Percentiles rank a stretch among this genome's conserved stretches.
These are phyloP conservation scores for Thaumatotibia leucotreta DNA, from an alignment of 1,140 invertebrate species.

Conservation along the genomic window DNA sequence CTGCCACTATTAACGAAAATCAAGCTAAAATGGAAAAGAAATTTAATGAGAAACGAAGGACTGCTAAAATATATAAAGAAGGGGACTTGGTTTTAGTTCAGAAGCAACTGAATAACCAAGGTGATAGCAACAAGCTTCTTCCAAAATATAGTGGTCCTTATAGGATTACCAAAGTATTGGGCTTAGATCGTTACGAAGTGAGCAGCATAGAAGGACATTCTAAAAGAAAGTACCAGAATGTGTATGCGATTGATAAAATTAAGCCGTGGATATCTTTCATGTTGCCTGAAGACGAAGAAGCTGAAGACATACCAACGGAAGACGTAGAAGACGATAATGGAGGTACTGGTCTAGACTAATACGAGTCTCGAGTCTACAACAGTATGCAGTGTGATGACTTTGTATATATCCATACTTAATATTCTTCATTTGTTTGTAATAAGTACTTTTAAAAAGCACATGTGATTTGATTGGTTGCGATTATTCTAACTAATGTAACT, in stretches of 20 bases:
- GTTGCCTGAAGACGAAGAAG: too few species aligned
- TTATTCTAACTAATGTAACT: too few species aligned
- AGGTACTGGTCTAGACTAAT: too few species aligned
- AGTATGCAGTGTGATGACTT: too few species aligned
- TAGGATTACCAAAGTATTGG: neutral
- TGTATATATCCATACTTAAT: too few species aligned
- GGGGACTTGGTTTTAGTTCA: constrained; percentile 13
- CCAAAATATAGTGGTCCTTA: constrained; percentile 3
- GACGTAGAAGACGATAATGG: too few species aligned
- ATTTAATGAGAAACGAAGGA: neutral
- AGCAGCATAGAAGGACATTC: constrained; percentile 3
- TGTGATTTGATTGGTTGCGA: too few species aligned
- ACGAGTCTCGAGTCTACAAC: too few species aligned
- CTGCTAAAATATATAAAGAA: neutral
- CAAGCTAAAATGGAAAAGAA: constrained; percentile 9
- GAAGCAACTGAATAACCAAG: neutral
- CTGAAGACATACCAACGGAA: too few species aligned
- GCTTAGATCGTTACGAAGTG: constrained; percentile 12
- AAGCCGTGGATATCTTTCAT: too few species aligned
- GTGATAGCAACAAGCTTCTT: constrained; percentile 9
- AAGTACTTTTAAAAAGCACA: too few species aligned
- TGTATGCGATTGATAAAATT: constrained; percentile 10
- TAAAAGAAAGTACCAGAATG: constrained; percentile 11
- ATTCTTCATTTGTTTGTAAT: too few species aligned
- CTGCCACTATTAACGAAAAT: neutral